Conservation (phyloP, 2,888 invertebrate species). For the Andrena flavipes region DNA sequence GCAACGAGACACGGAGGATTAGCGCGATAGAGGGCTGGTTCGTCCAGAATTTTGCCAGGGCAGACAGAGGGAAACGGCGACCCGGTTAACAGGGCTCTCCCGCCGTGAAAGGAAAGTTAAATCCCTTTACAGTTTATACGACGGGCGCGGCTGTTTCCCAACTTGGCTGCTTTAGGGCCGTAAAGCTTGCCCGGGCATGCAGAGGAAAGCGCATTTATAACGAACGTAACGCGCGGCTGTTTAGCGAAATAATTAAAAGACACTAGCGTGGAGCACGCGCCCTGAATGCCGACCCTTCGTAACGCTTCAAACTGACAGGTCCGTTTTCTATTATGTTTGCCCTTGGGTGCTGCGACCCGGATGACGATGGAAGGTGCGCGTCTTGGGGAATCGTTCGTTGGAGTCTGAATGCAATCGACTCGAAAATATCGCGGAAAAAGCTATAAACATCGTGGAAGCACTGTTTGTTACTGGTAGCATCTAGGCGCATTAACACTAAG, state of each 20-base stretch:
- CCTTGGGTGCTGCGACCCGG: not conserved
- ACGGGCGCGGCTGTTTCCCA: conserved; percentile 77
- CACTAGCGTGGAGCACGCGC: conserved; percentile 73
- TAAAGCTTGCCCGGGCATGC: conserved; percentile 78
- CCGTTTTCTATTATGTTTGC: conserved; percentile 19
- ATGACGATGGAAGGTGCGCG: not conserved
- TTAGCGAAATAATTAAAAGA: conserved; percentile 83
- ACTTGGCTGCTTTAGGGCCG: conserved; percentile 82
- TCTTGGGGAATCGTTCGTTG: not conserved
- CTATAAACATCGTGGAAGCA: too few species aligned
- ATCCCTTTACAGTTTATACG: conserved; percentile 83
- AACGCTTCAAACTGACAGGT: conserved; percentile 44
- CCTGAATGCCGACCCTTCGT: conserved; percentile 52
- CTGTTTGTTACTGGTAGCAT: too few species aligned
- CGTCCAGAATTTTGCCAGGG: conserved; percentile 73
- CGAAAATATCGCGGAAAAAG: too few species aligned
- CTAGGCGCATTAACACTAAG: too few species aligned
- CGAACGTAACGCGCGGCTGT: conserved; percentile 79
- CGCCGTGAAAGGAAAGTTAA: conserved; percentile 82
- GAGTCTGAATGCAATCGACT: too few species aligned
- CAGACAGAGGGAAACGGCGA: conserved; percentile 73
- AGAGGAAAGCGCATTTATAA: conserved; percentile 80
- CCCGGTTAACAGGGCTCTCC: conserved; percentile 73
- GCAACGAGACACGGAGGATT: conserved; percentile 67
- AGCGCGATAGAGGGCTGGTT: conserved; percentile 63